phyloP scores from a whole-genome alignment of 2,797 vertebrate species.

The Babyrousa celebensis region DNA sequence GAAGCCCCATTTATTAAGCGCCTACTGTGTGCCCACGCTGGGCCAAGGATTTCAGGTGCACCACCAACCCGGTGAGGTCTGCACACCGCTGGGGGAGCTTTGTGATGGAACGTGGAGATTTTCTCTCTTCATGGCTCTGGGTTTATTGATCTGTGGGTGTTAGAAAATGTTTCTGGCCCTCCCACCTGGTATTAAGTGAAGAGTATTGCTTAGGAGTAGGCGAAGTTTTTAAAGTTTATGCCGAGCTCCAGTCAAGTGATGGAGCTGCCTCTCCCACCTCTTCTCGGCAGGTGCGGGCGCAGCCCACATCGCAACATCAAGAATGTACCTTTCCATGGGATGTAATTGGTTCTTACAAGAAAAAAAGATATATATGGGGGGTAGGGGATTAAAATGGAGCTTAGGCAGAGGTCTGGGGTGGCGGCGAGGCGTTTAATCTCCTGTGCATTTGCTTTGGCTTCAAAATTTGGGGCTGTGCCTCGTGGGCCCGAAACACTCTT shows the following conservation, averaged over 20 bases:
- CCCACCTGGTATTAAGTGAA: not conserved
- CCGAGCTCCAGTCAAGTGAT: not conserved
- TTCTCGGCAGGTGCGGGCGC: not conserved
- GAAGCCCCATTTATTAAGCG: rapidly evolving
- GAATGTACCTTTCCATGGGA: not conserved
- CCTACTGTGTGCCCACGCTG: not conserved
- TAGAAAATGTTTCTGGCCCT: not conserved
- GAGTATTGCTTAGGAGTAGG: not conserved
- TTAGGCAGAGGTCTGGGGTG: not conserved
- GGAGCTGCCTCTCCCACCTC: not conserved
- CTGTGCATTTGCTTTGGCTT: not conserved
- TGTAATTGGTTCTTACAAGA: not conserved
- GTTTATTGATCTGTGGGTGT: not conserved
- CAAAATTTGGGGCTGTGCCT: not conserved
- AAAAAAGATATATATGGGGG: not conserved
- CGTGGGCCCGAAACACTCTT: not conserved
- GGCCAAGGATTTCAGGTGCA: not conserved
- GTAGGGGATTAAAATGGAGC: not conserved
- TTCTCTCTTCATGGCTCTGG: not conserved
- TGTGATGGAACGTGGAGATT: no score
- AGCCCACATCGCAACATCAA: not conserved
- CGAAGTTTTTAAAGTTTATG: not conserved
- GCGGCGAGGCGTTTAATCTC: not conserved
- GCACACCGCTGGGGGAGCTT: not conserved
- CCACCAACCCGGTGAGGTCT: no score